A percentile compares a stretch with the other conserved stretches of the same genome.
Conservation (phyloP, 2,113 vertebrate genomes). For the Oceanodroma tethys region DNA sequence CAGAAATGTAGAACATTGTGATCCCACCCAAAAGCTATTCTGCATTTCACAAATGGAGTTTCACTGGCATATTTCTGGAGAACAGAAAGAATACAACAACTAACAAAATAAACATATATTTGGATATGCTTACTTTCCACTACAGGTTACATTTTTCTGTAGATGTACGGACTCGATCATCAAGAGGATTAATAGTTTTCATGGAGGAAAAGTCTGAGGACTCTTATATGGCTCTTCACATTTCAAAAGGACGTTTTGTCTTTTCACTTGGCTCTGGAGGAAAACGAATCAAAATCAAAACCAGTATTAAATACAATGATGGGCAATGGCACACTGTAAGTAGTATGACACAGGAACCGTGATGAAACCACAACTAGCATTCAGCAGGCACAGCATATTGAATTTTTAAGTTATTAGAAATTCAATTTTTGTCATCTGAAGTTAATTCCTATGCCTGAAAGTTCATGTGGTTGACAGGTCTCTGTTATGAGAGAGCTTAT, state of each 20-base stretch:
- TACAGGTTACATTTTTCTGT: conserved; percentile 84
- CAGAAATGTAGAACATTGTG: background rate
- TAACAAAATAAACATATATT: background rate
- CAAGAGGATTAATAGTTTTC: conserved; percentile 85
- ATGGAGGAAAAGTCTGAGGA: conserved; percentile 66
- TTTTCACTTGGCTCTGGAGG: conserved; percentile 74
- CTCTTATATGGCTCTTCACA: conserved; percentile 80
- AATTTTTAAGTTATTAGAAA: background rate
- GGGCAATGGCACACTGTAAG: conserved; percentile 93
- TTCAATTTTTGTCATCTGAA: background rate
- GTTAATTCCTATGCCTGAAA: background rate
- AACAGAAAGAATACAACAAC: background rate
- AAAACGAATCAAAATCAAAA: conserved; percentile 81
- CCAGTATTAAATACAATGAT: conserved; percentile 83
- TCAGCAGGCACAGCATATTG: background rate
- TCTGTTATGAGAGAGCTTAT: background rate
- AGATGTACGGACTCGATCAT: conserved; percentile 79
- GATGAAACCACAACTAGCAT: background rate
- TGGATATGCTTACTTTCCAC: background rate
- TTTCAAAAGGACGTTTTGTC: conserved; percentile 85
- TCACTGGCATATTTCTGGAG: background rate
- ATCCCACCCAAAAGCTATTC: background rate
- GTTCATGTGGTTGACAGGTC: background rate
- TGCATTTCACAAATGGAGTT: background rate
- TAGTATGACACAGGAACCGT: background rate